Percentiles rank a stretch among this genome's conserved stretches.
phyloP scores from a whole-genome alignment of 1,140 invertebrate species.

The Anthonomus grandis region DNA sequence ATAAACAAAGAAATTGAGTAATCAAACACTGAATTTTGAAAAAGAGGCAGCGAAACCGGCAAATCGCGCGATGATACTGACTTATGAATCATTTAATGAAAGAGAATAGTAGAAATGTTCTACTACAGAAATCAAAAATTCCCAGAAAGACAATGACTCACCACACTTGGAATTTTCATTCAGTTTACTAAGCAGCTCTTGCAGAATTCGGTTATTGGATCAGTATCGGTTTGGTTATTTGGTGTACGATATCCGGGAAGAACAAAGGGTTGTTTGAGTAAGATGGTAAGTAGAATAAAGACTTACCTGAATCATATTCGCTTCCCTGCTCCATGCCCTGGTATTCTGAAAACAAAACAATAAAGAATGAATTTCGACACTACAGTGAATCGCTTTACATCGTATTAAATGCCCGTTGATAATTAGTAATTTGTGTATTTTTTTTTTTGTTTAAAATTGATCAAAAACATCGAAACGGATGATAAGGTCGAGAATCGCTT shows the following conservation, averaged over 20 bases:
- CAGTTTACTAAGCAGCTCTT: too few species aligned
- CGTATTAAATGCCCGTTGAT: neutral
- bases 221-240: too few species aligned
- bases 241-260: constrained; percentile 14
- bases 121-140: constrained; percentile 32
- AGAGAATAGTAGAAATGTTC: constrained; percentile 32
- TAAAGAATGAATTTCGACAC: neutral
- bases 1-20: constrained; percentile 12
- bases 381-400: neutral
- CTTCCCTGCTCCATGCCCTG: constrained; percentile 60
- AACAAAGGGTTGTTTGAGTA: constrained; percentile 17
- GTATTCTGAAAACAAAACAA: constrained; percentile 55
- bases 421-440: too few species aligned
- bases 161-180: constrained; percentile 35
- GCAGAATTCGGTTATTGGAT: constrained; percentile 17
- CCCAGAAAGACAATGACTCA: constrained; percentile 37
- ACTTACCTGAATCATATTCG: constrained; percentile 59
- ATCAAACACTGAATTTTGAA: constrained; percentile 20
- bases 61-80: constrained; percentile 29
- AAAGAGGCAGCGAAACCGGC: constrained; percentile 25
- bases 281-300: constrained; percentile 4
- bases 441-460: constrained; percentile 24
- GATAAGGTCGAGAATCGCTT: constrained; percentile 30
- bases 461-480: constrained; percentile 29
- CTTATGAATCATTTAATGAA: constrained; percentile 36